Evolutionary conservation across 2,888 invertebrate genomes (phyloP).

Genomic region (Electrophaes corylata): DNA sequence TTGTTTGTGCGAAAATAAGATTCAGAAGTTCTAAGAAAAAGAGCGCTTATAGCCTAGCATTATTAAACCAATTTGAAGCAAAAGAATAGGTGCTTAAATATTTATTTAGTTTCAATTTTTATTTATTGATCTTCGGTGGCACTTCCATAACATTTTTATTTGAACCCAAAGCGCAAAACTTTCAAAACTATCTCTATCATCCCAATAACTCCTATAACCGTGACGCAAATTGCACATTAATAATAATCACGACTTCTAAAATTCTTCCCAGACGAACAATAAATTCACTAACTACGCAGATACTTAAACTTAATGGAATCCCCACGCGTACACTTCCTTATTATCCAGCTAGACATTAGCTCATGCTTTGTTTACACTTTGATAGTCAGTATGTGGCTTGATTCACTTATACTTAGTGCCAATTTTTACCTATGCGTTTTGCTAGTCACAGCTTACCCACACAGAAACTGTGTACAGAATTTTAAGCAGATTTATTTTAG

Average conservation of each 20-base stretch:
- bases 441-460: neutral
- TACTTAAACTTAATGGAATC: slow-evolving; percentile 41
- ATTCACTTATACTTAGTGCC: no score
- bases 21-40: neutral
- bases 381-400: neutral
- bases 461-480: no score
- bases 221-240: slow-evolving; percentile 19
- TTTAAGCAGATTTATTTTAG: no score
- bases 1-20: slow-evolving; percentile 19
- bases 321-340: slow-evolving; percentile 42
- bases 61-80: neutral
- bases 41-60: neutral
- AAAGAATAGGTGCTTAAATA: neutral
- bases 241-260: slow-evolving; percentile 29
- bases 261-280: slow-evolving; percentile 31
- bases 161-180: neutral
- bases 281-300: slow-evolving; percentile 36
- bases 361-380: slow-evolving; percentile 7
- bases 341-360: slow-evolving; percentile 39
- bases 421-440: neutral
- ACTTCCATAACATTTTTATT: neutral
- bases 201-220: neutral
- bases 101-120: neutral
- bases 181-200: neutral
- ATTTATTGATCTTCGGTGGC: neutral